Evolutionary conservation across 1,140 invertebrate genomes (phyloP).

Genomic region (Armadillidium nasatum): DNA sequence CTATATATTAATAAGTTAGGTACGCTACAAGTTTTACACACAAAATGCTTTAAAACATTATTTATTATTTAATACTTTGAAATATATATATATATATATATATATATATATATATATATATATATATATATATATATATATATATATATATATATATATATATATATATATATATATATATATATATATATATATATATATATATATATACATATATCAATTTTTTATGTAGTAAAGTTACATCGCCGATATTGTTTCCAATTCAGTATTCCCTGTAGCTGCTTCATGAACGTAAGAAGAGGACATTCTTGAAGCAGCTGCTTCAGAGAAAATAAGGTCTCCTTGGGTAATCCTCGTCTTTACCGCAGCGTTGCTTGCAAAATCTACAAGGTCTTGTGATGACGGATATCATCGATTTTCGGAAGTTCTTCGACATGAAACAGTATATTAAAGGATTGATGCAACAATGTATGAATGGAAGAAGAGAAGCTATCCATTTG

Average conservation of each 20-base stretch:
- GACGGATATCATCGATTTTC: constrained; percentile 48
- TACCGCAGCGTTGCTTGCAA: neutral
- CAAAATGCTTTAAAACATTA: neutral
- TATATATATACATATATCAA: constrained; percentile 11
- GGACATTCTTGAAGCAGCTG: neutral
- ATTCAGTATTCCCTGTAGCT: neutral
- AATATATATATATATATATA: neutral
- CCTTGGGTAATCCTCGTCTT: neutral
- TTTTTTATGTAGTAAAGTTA: neutral
- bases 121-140: constrained; percentile 15
- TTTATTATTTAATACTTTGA: neutral
- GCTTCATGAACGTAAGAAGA: neutral
- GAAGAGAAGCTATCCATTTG: constrained; percentile 46
- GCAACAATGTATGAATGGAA: constrained; percentile 51
- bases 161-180: constrained; percentile 15
- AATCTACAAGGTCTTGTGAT: neutral
- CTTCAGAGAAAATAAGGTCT: neutral
- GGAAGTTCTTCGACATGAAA: constrained; percentile 57
- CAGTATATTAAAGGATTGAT: constrained; percentile 57
- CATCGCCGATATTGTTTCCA: neutral
- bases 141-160: constrained; percentile 15
- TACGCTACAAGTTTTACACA: too few relatives aligned
- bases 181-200: constrained; percentile 13
- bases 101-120: constrained; percentile 7
- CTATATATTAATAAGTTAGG: neutral